Evolutionary conservation across 2,797 vertebrate genomes (phyloP).

Genomic region (Sebastes ruberrimus): DNA sequence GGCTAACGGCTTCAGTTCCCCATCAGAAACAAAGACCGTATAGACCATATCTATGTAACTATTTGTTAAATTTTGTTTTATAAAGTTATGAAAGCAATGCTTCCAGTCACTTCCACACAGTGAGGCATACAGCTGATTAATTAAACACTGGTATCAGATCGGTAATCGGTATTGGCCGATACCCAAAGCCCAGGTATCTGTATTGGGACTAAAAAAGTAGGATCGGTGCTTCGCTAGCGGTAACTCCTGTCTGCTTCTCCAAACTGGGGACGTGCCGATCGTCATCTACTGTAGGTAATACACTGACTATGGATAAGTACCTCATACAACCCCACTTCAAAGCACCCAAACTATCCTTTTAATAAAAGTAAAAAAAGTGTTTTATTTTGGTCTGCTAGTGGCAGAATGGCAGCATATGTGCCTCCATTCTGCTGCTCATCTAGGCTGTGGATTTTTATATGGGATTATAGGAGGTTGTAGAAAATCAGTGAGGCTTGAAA

Average conservation of each 20-base stretch:
- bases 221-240: too few species aligned
- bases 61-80: background rate
- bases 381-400: background rate
- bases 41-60: too few species aligned
- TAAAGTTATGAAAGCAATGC: too few species aligned
- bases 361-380: background rate
- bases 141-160: too few species aligned
- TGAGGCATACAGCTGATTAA: too few species aligned
- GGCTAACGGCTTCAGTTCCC: background rate
- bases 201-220: too few species aligned
- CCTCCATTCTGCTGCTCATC: background rate
- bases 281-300: background rate
- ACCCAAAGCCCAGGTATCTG: too few species aligned
- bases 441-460: constrained; percentile 21
- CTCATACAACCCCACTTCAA: background rate
- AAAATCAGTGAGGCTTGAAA: constrained; percentile 60
- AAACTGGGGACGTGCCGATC: too few species aligned
- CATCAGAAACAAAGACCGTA: background rate
- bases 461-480: constrained; percentile 43
- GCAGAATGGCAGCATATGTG: background rate
- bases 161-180: too few species aligned
- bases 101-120: too few species aligned
- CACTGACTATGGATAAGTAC: background rate
- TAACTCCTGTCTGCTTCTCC: background rate
- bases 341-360: background rate